phyloP scores from a whole-genome alignment of 2,797 vertebrate species.

The Diceros bicornis region DNA sequence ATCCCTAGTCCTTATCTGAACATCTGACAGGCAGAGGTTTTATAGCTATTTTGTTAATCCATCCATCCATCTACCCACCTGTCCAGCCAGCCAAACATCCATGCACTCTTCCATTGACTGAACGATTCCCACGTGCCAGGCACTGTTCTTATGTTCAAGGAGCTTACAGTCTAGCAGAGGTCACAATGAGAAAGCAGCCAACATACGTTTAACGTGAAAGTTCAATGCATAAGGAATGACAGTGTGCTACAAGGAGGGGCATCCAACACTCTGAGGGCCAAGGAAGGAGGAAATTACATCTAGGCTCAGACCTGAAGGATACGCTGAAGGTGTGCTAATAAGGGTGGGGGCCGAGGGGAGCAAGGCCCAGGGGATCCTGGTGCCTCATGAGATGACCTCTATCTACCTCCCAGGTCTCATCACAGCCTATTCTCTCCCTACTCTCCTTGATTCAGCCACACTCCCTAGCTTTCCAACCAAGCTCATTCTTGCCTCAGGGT shows the following conservation, averaged over 20 bases:
- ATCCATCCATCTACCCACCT: neutral
- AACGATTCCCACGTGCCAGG: neutral
- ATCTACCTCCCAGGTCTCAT: neutral
- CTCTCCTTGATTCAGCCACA: neutral
- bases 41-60: neutral
- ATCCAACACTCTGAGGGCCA: neutral
- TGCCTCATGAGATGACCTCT: neutral
- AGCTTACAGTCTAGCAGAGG: neutral
- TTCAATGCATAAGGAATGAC: neutral
- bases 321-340: neutral
- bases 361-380: neutral
- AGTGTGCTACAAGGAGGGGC: neutral
- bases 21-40: neutral
- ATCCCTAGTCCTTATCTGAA: neutral
- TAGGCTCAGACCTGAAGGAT: neutral
- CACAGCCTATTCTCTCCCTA: neutral
- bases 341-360: neutral
- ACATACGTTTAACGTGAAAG: neutral
- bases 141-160: neutral
- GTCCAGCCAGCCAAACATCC: neutral
- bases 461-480: neutral
- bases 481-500: neutral
- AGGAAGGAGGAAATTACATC: neutral
- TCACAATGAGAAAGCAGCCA: neutral
- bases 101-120: neutral